A percentile compares a stretch with the other conserved stretches of the same genome.
phyloP scores from a whole-genome alignment of 2,113 vertebrate genomes.

The Anas platyrhynchos region DNA sequence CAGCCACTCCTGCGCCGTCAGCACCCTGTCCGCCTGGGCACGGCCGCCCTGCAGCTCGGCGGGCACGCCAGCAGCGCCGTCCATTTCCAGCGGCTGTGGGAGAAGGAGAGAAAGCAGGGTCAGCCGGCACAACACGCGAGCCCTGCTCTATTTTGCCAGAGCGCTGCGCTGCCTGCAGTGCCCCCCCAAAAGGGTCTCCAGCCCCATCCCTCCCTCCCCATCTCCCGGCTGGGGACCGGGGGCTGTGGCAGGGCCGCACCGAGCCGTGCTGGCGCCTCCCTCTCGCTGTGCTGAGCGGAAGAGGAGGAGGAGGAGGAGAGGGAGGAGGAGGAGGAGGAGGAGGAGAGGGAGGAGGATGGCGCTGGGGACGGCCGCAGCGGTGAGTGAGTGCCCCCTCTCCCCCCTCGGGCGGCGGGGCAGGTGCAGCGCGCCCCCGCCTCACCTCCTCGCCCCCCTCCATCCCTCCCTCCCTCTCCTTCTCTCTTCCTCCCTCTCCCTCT shows the following conservation, averaged over 20 bases:
- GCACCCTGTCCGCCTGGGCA: constrained; percentile 67
- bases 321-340: constrained; percentile 13
- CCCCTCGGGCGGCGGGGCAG: neutral
- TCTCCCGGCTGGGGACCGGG: no score
- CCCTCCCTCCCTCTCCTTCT: neutral
- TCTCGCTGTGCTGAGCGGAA: constrained; percentile 52
- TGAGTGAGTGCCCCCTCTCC: neutral
- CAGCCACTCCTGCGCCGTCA: constrained; percentile 83
- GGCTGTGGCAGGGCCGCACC: neutral
- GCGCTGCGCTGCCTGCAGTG: no score
- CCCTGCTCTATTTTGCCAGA: no score
- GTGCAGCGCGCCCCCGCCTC: neutral
- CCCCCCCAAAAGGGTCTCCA: no score
- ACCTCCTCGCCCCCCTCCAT: neutral
- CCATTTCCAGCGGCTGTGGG: constrained; percentile 37
- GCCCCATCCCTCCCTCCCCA: no score
- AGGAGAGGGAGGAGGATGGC: neutral
- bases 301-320: constrained; percentile 34
- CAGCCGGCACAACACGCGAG: no score
- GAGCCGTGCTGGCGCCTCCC: neutral
- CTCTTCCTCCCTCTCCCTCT: no score
- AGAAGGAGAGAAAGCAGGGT: neutral
- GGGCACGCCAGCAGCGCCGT: neutral
- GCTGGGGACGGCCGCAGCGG: neutral
- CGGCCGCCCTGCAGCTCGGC: neutral